Conservation (phyloP, 2,113 vertebrate species). For the Mesocricetus auratus region DNA sequence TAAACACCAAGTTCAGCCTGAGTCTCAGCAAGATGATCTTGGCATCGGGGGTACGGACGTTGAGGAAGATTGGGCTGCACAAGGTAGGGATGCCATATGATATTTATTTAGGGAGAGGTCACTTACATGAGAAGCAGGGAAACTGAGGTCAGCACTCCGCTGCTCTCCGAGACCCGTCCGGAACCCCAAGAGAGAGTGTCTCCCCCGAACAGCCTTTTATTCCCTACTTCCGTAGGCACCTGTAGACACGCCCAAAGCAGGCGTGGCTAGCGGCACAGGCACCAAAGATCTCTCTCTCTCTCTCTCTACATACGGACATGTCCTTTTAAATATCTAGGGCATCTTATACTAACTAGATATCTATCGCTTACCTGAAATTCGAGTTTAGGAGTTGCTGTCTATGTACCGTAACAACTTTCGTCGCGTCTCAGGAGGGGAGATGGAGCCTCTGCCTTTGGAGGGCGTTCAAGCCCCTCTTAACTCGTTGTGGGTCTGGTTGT, state of each 20-base stretch:
- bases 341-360: background rate
- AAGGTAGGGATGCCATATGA: too few relatives aligned
- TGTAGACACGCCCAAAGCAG: too few relatives aligned
- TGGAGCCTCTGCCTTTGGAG: background rate
- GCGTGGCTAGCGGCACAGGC: too few relatives aligned
- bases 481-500: background rate
- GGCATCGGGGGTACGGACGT: background rate
- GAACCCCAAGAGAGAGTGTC: too few relatives aligned
- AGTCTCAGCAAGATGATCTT: background rate
- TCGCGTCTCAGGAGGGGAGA: background rate
- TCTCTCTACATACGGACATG: fast-evolving
- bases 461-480: background rate
- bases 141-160: too few relatives aligned
- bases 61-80: too few relatives aligned
- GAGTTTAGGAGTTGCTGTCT: background rate
- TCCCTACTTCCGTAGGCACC: too few relatives aligned
- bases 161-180: too few relatives aligned
- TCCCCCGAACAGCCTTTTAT: too few relatives aligned
- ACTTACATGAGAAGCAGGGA: too few relatives aligned
- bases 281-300: too few relatives aligned
- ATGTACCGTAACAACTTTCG: background rate
- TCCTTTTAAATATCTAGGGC: background rate
- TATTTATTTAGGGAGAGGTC: too few relatives aligned
- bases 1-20: background rate
- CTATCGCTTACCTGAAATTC: background rate